These are phyloP conservation scores for Enteromius mattozi DNA, from an alignment of 2,797 vertebrate genomes.

Conservation along the genomic window DNA sequence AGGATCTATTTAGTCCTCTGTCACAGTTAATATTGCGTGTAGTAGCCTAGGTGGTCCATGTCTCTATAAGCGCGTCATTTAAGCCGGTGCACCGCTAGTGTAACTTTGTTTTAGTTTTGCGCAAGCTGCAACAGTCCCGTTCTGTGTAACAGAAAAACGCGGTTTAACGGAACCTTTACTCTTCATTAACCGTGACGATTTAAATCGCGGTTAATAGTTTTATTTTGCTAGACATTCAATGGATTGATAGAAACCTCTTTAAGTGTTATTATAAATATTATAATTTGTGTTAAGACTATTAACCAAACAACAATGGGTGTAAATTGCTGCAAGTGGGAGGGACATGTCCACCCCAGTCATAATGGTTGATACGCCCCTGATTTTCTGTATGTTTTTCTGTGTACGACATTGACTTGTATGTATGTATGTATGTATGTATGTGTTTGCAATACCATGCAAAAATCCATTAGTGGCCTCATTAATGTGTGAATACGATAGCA, in stretches of 20 bases:
- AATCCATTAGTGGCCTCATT: slow-evolving; percentile 11
- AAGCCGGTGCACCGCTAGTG: no score
- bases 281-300: neutral
- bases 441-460: neutral
- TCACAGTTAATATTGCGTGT: no score
- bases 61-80: no score
- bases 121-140: no score
- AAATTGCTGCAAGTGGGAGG: neutral
- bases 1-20: no score
- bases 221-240: neutral
- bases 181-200: no score
- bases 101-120: no score
- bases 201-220: no score
- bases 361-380: neutral
- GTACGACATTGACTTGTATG: slow-evolving; percentile 8
- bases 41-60: no score
- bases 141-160: no score
- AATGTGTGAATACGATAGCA: neutral
- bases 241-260: neutral
- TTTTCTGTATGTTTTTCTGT: neutral
- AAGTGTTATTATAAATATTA: neutral
- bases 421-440: no score
- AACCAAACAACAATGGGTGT: neutral
- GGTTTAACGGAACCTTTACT: no score
- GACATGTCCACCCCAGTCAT: neutral